Percentiles rank a stretch among this genome's conserved stretches.
Evolutionary conservation across 2,888 invertebrate genomes (phyloP).

Genomic region (Drosophila neotestacea): DNA sequence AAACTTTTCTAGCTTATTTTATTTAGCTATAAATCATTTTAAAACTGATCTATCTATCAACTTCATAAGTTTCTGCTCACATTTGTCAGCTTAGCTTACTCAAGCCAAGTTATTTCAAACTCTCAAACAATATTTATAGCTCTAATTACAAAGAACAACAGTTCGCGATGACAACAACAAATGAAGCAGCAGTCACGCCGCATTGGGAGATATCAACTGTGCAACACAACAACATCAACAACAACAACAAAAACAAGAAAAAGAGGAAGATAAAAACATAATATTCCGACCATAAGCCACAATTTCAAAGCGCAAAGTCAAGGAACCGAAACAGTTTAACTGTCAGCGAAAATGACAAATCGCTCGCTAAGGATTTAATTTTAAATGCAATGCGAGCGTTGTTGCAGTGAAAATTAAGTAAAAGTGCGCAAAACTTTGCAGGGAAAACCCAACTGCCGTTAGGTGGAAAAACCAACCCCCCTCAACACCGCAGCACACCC

Average conservation of each 20-base stretch:
- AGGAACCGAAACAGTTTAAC: conserved; percentile 60
- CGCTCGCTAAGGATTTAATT: conserved; percentile 77
- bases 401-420: conserved; percentile 72
- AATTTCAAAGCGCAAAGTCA: conserved; percentile 57
- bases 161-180: conserved; percentile 56
- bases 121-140: conserved; percentile 50
- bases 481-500: too few species aligned
- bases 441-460: conserved; percentile 39
- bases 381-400: conserved; percentile 71
- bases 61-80: conserved; percentile 22
- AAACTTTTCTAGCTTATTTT: background rate
- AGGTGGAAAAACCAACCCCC: conserved; percentile 42
- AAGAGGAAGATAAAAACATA: conserved; percentile 15
- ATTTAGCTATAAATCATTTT: conserved; percentile 12
- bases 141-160: conserved; percentile 73
- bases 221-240: conserved; percentile 5
- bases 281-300: conserved; percentile 68
- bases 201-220: conserved; percentile 56
- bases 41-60: conserved; percentile 24
- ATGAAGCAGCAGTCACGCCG: conserved; percentile 61
- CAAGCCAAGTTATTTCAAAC: conserved; percentile 6
- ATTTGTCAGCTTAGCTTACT: conserved; percentile 7
- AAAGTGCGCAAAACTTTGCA: conserved; percentile 48
- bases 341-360: conserved; percentile 80
- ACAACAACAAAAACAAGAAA: background rate